Evolutionary conservation across 1,140 invertebrate species (phyloP), one percentile per base, ranked within the genome.

Genomic region (Hyles euphorbiae): DNA sequence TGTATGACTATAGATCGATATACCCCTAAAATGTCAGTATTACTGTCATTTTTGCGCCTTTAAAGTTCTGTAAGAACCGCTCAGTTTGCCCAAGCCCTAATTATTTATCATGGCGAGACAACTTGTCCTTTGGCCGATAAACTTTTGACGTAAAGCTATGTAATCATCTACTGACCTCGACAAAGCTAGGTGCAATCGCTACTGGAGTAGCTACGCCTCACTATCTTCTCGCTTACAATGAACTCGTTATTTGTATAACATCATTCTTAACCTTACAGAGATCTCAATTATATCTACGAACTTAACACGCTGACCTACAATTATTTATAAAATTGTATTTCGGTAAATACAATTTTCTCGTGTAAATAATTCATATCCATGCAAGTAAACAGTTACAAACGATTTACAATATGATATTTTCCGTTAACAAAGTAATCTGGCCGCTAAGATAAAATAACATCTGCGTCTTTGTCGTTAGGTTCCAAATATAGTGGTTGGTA

Each of bases 351-450:
- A 59, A 66, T 50, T 40, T 59, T 7, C 59, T 22, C 40, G 49
- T 68, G 61, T 68, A 68, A 64, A 68, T 64, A 68, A 64, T 67
- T 55, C 50, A 65, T 64, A 61, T 59, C 60, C 56, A 66, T 61
- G 64, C 66, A 62, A 66, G 57, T 64, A 57, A 60, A 62, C 43
- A 48, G 52, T 47, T 46, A 50, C 59, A 61, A 54, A 59, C 52
- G 34, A 62, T 57, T 44, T 44, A 54, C 10, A 47, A 58, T 36
- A 34, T 59, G 57, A 56, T 61, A 65, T 53, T 62, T 58, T 48
- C 9, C 36, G 60, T 66, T 43, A 59, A 66, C 50, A 53, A 70
- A 60, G 51, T 58, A 61, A 63, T 60, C 52, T 61, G 47, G 61
- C 51, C 22, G 58, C 46, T 63, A 61, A 57, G 59, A 60, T 64